These are phyloP conservation scores for Psephotus haematonotus DNA, from an alignment of 2,113 vertebrate genomes.

Conservation along the genomic window DNA sequence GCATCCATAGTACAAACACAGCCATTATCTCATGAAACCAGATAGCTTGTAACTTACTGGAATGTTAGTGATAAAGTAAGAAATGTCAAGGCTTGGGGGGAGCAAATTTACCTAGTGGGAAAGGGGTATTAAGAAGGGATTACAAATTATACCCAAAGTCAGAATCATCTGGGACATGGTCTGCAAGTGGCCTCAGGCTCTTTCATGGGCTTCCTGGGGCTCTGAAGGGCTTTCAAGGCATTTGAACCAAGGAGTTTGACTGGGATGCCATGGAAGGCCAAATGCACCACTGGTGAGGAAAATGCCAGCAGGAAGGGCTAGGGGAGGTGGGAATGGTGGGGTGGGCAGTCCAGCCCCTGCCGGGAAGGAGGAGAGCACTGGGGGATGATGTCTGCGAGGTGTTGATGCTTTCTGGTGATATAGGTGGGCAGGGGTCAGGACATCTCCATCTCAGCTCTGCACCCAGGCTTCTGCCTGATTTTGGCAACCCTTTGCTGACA, in stretches of 20 bases:
- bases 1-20: neutral
- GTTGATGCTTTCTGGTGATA: neutral
- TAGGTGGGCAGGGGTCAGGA: accelerated
- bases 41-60: neutral
- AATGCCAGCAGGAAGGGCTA: accelerated
- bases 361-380: neutral
- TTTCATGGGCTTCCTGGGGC: neutral
- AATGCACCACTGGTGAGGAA: neutral
- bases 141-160: neutral
- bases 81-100: neutral
- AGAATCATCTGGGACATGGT: neutral
- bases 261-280: neutral
- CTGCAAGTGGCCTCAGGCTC: neutral
- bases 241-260: neutral
- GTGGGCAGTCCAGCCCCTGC: neutral
- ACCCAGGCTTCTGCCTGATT: neutral
- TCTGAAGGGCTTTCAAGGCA: neutral
- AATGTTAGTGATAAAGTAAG: neutral
- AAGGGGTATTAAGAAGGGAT: neutral
- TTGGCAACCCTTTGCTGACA: neutral
- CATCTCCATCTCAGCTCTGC: neutral
- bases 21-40: neutral
- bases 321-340: neutral
- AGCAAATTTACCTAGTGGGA: neutral
- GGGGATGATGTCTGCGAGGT: neutral